Percentiles rank a stretch among this genome's conserved stretches.
Conservation (phyloP, 2,113 vertebrate species). For the Osmerus mordax region DNA sequence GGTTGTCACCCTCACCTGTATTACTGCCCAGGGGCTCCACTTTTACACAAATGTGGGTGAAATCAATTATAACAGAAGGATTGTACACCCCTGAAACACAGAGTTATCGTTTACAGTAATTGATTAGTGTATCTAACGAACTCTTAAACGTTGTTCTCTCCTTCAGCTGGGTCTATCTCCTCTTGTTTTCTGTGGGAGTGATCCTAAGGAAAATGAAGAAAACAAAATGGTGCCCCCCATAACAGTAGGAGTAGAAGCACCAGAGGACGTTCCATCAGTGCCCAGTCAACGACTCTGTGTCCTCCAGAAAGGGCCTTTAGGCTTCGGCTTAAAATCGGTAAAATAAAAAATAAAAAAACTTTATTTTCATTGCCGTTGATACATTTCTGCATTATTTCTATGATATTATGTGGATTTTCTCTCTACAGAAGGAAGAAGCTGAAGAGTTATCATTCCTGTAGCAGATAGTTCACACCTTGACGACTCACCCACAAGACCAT, state of each 20-base stretch:
- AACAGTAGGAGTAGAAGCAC: constrained; percentile 7
- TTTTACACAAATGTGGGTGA: constrained; percentile 81
- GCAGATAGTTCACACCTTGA: too few relatives aligned
- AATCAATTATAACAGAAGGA: background rate
- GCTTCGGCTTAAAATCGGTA: too few relatives aligned
- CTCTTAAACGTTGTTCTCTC: constrained; percentile 1
- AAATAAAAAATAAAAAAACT: too few relatives aligned
- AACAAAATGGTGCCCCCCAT: constrained; percentile 19
- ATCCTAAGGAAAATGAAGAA: constrained; percentile 24
- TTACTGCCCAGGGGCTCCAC: constrained; percentile 71
- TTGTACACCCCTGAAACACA: background rate
- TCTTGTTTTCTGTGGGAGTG: constrained; percentile 77
- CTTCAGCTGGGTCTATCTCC: constrained; percentile 85
- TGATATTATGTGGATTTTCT: constrained; percentile 18
- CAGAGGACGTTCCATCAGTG: constrained; percentile 16
- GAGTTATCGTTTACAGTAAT: background rate
- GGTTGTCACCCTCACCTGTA: constrained; percentile 75
- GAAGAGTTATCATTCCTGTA: constrained; percentile 39
- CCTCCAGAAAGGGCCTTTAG: constrained; percentile 54
- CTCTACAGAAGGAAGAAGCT: constrained; percentile 38
- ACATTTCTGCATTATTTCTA: background rate
- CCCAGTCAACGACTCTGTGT: constrained; percentile 54
- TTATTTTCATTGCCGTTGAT: background rate
- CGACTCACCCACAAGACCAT: too few relatives aligned
- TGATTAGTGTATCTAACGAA: background rate